These are phyloP conservation scores for Chinchilla lanigera DNA, from an alignment of 2,113 vertebrate species.

Conservation along the genomic window DNA sequence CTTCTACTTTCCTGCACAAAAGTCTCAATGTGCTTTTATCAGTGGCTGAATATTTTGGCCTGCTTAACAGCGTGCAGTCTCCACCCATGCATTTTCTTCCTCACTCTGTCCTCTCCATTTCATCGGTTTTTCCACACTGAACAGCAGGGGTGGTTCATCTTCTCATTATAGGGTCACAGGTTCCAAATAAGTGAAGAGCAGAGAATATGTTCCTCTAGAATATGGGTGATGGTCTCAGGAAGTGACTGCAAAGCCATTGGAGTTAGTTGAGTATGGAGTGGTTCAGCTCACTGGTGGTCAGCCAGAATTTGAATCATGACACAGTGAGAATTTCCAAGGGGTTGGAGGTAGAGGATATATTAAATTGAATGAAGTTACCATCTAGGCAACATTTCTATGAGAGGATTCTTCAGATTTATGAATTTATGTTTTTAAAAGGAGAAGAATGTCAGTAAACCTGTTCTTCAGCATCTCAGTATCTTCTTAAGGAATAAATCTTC, in stretches of 20 bases:
- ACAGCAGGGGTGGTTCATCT: background rate
- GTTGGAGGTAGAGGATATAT: background rate
- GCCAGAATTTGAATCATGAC: background rate
- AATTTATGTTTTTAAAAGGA: background rate
- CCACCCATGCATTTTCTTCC: background rate
- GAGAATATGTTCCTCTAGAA: background rate
- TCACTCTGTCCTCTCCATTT: background rate
- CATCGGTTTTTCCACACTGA: background rate
- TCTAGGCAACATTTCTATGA: background rate
- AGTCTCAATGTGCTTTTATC: background rate
- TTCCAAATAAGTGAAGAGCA: background rate
- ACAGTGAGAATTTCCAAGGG: background rate
- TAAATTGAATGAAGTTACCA: background rate
- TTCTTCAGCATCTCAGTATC: background rate
- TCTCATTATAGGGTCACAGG: background rate
- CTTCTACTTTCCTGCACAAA: background rate
- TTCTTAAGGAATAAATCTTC: background rate
- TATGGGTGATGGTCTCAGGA: background rate
- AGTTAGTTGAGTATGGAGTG: background rate
- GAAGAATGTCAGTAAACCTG: background rate
- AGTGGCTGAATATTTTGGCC: background rate
- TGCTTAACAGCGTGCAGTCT: background rate
- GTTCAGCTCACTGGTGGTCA: background rate
- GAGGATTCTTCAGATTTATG: background rate
- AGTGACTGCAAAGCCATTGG: background rate